Base-by-base conservation (phyloP, 2,113 vertebrate species). In the Phainopepla nitens region DNA sequence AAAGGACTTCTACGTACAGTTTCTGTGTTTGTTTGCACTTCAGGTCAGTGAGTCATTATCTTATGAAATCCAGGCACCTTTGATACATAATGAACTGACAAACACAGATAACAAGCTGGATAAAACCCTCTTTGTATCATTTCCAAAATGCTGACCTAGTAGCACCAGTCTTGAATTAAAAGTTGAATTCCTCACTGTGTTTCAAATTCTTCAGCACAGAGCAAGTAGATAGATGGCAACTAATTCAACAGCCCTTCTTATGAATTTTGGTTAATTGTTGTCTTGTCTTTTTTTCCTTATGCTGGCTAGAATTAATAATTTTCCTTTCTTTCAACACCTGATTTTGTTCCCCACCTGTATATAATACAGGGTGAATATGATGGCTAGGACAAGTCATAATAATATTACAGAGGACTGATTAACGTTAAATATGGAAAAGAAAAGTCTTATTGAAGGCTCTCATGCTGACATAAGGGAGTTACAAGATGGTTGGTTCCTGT, bases 21-120 rank as follows among this genome's bases (percentile, higher is more conserved):
- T 82, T 73, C 91, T 87, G 65, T 97, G 96, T 97, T 94, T 96
- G 93, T 87, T 97, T 97, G 89, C 70, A 82, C 95, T 86, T 90
- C 70, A 94, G 97, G 96, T 97, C 97, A 97, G 56, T 41, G 88
- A 93, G 82, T 91, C 94, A 89, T 90, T 90, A 89, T 89, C 95
- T 96, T 94, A 72, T 80, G 96, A 92, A 96, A 90, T 91, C 73
- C 79, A 92, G 87, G 91, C 90, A 91, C 86, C 95, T 97, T 96
- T 96, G 96, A 96, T 95, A 96, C 70, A 58, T 88, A 57, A 82
- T 65, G 90, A 96, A 94, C 91, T 79, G 84, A 92, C 89, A 94
- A 96, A 97, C 89, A 95, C n/a, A 96, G 97, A 97, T 97, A 97
- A 95, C 68, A 57, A 85, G 53, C 41, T 76, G 76, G 82, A 95